These are phyloP conservation scores for Eupristina koningsbergeri DNA, from an alignment of 1,140 invertebrate genomes.

Conservation along the genomic window DNA sequence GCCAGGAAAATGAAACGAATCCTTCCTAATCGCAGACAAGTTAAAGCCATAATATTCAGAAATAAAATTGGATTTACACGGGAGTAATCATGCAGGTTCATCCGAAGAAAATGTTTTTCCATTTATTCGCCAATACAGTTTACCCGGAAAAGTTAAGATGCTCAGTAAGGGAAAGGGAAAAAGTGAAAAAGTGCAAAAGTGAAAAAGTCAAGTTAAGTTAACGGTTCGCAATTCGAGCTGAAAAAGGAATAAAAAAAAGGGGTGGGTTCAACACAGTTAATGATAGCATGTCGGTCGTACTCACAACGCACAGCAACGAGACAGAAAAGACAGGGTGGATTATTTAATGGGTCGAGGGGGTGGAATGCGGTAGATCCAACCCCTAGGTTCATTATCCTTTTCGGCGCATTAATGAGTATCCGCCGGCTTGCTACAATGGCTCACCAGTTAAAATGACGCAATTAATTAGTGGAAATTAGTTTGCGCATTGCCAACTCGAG, in stretches of 20 bases:
- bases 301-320: background rate
- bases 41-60: background rate
- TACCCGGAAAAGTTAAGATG: background rate
- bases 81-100: background rate
- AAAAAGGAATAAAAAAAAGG: conserved; percentile 20
- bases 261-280: conserved; percentile 42
- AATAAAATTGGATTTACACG: background rate
- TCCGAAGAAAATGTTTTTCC: background rate
- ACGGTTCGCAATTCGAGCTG: too few species aligned
- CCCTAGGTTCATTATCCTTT: conserved; percentile 28
- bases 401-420: conserved; percentile 38
- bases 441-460: conserved; percentile 50
- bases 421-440: conserved; percentile 23
- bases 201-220: background rate
- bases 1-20: background rate
- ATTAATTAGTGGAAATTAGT: conserved; percentile 57
- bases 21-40: background rate
- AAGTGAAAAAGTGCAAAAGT: conserved; percentile 4
- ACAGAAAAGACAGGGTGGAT: background rate
- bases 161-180: background rate
- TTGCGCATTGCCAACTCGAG: background rate
- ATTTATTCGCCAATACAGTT: background rate
- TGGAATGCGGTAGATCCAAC: background rate
- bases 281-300: conserved; percentile 29
- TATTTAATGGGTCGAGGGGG: background rate